A percentile compares a stretch with the other conserved stretches of the same genome.
Evolutionary conservation across 2,888 invertebrate genomes (phyloP).

Genomic region (Drosophila pseudotakahashii): DNA sequence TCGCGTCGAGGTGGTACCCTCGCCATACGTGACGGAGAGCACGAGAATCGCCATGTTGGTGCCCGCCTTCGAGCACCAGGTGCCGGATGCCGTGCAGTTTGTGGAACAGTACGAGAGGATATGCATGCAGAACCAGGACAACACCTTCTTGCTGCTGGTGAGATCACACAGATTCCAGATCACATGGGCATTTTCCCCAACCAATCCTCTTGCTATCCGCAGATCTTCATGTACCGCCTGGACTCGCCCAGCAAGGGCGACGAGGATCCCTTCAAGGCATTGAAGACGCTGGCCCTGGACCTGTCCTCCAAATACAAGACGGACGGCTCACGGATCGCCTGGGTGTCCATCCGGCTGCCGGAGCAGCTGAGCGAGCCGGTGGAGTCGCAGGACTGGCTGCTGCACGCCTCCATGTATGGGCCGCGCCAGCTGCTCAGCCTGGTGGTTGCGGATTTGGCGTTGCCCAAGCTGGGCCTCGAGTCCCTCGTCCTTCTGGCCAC

Average conservation of each 20-base stretch:
- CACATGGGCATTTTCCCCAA: too few relatives aligned
- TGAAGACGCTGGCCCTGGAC: constrained; percentile 88
- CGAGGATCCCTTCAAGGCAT: constrained; percentile 86
- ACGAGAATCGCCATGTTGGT: constrained; percentile 91
- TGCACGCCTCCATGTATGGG: constrained; percentile 83
- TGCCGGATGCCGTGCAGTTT: constrained; percentile 87
- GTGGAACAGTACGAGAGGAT: constrained; percentile 89
- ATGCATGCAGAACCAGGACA: constrained; percentile 91
- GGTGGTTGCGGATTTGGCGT: constrained; percentile 88
- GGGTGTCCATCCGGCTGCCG: constrained; percentile 89
- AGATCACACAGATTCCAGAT: constrained; percentile 6
- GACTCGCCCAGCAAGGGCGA: constrained; percentile 88
- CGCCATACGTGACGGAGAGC: constrained; percentile 98
- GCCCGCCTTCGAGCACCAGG: constrained; percentile 87
- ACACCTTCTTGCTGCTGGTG: constrained; percentile 91
- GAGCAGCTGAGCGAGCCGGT: constrained; percentile 66
- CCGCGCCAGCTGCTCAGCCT: constrained; percentile 82
- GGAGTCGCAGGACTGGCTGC: constrained; percentile 69
- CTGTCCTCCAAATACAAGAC: constrained; percentile 88
- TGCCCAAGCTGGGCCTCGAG: constrained; percentile 89
- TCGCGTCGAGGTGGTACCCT: constrained; percentile 93
- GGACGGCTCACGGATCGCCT: constrained; percentile 88
- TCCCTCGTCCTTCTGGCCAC: constrained; percentile 89
- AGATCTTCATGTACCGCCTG: constrained; percentile 88
- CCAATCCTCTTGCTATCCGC: not conserved